Base-by-base conservation (phyloP, 1,140 invertebrate genomes). In the Cydia splendana region DNA sequence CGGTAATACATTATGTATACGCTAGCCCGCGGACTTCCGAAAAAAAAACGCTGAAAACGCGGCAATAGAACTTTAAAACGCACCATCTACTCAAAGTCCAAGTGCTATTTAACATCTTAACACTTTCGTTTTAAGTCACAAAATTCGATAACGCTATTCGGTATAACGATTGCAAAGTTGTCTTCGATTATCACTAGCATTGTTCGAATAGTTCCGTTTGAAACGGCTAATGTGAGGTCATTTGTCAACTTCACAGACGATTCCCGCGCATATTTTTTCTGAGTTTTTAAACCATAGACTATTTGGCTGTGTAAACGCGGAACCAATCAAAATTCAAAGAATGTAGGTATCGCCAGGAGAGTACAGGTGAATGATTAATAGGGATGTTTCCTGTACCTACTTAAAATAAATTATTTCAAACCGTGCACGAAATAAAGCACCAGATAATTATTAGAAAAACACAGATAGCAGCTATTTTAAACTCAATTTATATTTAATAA, bases 1-100 rank as follows among this genome's bases (percentile, higher is more conserved):
- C 71, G 74, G 79, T 82, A 82, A 82, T 77, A 77, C 74, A 82
- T 82, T 75, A 82, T 80, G 69, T 76, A 80, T 80, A 62, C 78
- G 74, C 57, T 51, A 38, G 75, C 74, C 28, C 75, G 65, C 78
- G 74, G 67, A 78, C 78, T 81, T 81, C 80, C 80, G 80, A 81
- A 81, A 81, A 81, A 81, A 77, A 78, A 80, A 10, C 57, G 62
- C 65, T 74, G 38, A 53, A 30, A 53, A 62, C 62, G 53, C 28
- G 65, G 48, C 18, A 30, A 65, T 42, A n/a, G 38, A 65, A 18
- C 38, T 13, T 71, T 15, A 62, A 24, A 53, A 53, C 51, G 51
- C 51, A 53, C 51, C 18, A 53, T 53, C n/a, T 53, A 18, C 13
- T 53, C n/a, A 53, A 53, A 6, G 4, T n/a, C 2, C 1, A n/a